phyloP scores from a whole-genome alignment of 1,140 invertebrate genomes.

The Polypedilum vanderplanki region DNA sequence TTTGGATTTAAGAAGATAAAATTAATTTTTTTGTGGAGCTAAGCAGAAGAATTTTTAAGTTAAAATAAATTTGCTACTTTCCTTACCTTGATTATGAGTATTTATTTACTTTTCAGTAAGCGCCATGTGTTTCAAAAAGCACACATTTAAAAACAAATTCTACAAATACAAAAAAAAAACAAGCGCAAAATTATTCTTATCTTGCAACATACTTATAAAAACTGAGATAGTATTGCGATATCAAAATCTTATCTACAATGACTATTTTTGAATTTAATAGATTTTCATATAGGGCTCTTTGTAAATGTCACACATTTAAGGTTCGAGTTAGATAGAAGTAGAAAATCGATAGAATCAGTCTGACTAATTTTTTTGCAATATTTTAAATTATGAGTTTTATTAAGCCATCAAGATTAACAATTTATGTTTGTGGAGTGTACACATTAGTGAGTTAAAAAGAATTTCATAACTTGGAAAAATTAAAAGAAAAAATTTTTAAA shows the following conservation, averaged over 20 bases:
- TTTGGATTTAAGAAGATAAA: no score
- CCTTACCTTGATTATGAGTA: no score
- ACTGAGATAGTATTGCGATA: conserved; percentile 18
- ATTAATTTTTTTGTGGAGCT: no score
- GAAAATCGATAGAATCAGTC: neutral
- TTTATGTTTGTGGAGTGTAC: neutral
- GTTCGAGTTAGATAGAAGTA: neutral
- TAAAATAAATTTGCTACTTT: no score
- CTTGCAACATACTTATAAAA: neutral
- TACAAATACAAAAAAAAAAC: neutral
- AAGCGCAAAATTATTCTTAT: neutral
- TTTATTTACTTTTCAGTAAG: no score
- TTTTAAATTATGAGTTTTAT: neutral
- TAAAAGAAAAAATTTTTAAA: neutral
- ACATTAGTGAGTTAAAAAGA: neutral
- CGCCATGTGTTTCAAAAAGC: no score
- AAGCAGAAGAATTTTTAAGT: no score
- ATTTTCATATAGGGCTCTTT: neutral
- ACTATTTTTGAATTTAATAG: conserved; percentile 20
- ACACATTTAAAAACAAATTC: neutral
- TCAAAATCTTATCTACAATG: neutral
- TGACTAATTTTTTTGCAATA: neutral
- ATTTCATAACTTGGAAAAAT: neutral
- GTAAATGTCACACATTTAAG: neutral
- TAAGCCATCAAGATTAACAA: neutral